Conservation (phyloP, 2,888 invertebrate genomes). For the Cantharis rustica region DNA sequence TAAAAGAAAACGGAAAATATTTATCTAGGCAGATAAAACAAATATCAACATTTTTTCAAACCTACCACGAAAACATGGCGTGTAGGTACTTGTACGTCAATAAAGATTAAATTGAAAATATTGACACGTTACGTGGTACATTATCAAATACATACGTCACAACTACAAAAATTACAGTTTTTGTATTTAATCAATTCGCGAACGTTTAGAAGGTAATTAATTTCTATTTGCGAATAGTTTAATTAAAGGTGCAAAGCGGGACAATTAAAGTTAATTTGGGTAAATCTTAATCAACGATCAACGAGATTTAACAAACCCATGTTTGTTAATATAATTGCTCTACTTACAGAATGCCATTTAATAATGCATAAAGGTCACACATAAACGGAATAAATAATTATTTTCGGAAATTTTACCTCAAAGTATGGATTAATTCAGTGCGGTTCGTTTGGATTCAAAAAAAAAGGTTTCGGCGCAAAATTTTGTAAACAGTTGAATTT, state of each 20-base stretch:
- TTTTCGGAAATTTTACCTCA: not conserved
- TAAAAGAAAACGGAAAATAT: not conserved
- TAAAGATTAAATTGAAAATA: not conserved
- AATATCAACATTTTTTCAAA: not conserved
- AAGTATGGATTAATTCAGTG: not conserved
- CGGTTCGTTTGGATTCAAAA: not conserved
- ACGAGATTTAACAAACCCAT: not conserved
- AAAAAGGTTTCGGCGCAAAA: not conserved
- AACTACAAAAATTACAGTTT: not conserved
- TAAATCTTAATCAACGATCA: not conserved
- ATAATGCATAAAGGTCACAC: not conserved
- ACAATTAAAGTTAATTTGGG: not conserved
- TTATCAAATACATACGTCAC: not conserved
- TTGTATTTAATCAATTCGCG: not conserved
- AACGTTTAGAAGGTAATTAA: not conserved
- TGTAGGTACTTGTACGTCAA: not conserved
- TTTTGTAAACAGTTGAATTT: not conserved
- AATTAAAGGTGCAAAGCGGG: not conserved
- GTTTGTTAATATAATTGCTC: not conserved
- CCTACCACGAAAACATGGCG: not conserved
- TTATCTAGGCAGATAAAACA: not conserved
- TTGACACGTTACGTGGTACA: not conserved
- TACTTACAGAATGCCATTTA: not conserved
- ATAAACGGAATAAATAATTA: not conserved
- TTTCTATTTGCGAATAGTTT: not conserved